Evolutionary conservation across 2,113 vertebrate species (phyloP), one percentile per base, ranked within the genome.

Genomic region (Gadus macrocephalus): DNA sequence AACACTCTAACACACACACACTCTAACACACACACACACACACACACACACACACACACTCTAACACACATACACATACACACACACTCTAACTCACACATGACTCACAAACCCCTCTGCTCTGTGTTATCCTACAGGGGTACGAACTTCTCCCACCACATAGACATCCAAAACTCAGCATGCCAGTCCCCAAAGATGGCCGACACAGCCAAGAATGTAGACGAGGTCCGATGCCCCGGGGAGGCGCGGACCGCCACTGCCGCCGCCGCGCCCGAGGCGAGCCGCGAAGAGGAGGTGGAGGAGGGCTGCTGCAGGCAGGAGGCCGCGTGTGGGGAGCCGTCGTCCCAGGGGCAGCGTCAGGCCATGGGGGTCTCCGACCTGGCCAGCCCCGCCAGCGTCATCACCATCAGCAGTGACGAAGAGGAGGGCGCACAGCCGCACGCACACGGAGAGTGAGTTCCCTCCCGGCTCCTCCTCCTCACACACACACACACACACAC

Each of bases 341-440:
- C 25, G 49, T 85, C 95, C 16, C 90, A 90, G 82, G 93, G 91
- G 67, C 95, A 95, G 56, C 93, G 95, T 0, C 95, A 94, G 85
- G 88, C 94, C 1, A 95, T 98, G 81, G 87, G 96, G 80, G 95
- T 96, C 1, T 92, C 93, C 0, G 83, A 95, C 73, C 91, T 94
- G 0, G 93, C 94, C 0, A 98, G 97, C 84, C 97, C 97, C 0
- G 92, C 93, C 81, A 99, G 96, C 0, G 92, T 99, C 70, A 98
- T 99, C 89, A 97, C 96, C 77, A 98, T 99, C 81, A 96, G 96
- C 91, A 99, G 97, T 0, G 96, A 98, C 74, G 96, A 98, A 28
- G 95, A 95, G 7, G 93, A 94, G 35, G 35, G 85, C 0, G 74
- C 90, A 0, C 94, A 84, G 71, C 89, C 91, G 1, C 96, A 94